Base-by-base conservation (phyloP, 2,888 invertebrate species). In the Drosophila rubida region DNA sequence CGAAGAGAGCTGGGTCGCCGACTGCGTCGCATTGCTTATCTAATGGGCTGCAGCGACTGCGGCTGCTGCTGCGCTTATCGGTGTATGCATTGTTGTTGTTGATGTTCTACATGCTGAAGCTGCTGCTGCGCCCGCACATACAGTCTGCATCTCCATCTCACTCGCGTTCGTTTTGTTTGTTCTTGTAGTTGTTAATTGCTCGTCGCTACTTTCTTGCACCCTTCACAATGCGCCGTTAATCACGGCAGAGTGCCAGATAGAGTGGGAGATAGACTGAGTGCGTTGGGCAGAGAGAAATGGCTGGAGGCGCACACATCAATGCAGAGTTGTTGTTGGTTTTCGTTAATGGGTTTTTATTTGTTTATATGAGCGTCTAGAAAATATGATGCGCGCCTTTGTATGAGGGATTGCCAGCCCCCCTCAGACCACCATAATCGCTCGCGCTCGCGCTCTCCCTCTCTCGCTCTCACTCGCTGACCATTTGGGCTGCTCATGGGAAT, bases 141-240 rank as follows among this genome's bases (percentile, higher is more conserved):
- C 42, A 44, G 39, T 27, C 4, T 22, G 11, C 1, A 16, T 45
- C 37, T 8, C 32, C 8, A 35, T 35, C 27, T 11, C 39, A 19
- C 32, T 16, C 25, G 58, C 32, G 6, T 41, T 49, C 49, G 45
- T 37, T 73, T 62, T 83, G 78, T 78, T 83, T 83, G 79, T 53
- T 63, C 67, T 64, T 87, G 85, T 81, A 80, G 85, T 85, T 85
- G 84, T 87, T 87, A 85, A 84, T 84, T 87, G 84, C 82, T 87
- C 63, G 72, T 76, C 75, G 83, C 84, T 85, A 85, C 82, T 87
- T 86, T 84, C 81, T 87, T 87, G 79, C 75, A 74, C 70, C 67
- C 69, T 74, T 70, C 70, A 63, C 63, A 77, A 50, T 75, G 76
- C 63, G 74, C 75, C 61, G 75, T 75, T 75, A 75, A 75, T 75